phyloP scores from a whole-genome alignment of 2,888 invertebrate genomes.

The Nomada flava region DNA sequence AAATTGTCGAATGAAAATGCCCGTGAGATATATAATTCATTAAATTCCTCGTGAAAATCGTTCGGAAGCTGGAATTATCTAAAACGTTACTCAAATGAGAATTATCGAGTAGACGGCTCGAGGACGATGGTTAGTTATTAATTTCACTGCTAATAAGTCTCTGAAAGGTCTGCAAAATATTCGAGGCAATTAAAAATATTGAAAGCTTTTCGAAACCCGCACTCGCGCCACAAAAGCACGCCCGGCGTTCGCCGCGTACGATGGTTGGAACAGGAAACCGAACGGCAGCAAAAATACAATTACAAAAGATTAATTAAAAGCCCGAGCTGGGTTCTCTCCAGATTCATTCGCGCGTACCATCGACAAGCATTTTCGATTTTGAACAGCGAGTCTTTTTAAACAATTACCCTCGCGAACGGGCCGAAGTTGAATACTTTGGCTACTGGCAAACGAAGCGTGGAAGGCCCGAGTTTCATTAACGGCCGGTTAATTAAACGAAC shows the following conservation, averaged over 20 bases:
- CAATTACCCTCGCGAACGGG: background rate
- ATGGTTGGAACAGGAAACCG: background rate
- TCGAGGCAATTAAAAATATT: background rate
- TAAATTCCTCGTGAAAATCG: no score
- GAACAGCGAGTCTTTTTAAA: background rate
- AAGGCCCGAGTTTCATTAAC: conserved; percentile 27
- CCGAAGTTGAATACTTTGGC: background rate
- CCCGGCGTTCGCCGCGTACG: no score
- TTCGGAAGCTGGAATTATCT: no score
- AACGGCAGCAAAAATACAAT: conserved; percentile 20
- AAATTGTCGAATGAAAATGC: no score
- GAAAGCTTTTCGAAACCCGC: no score
- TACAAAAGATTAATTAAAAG: conserved; percentile 41
- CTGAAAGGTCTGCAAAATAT: no score
- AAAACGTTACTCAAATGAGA: no score
- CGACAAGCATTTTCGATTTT: conserved; percentile 12
- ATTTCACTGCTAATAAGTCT: no score
- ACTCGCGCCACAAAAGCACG: no score
- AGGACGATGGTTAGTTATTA: no score
- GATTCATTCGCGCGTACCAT: background rate
- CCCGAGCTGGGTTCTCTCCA: background rate
- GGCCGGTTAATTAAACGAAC: conserved; percentile 32
- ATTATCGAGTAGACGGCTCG: no score
- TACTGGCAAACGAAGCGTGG: background rate
- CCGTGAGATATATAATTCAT: no score